Evolutionary conservation across 2,888 invertebrate species (phyloP).

Genomic region (Cordylochernes scorpioides): DNA sequence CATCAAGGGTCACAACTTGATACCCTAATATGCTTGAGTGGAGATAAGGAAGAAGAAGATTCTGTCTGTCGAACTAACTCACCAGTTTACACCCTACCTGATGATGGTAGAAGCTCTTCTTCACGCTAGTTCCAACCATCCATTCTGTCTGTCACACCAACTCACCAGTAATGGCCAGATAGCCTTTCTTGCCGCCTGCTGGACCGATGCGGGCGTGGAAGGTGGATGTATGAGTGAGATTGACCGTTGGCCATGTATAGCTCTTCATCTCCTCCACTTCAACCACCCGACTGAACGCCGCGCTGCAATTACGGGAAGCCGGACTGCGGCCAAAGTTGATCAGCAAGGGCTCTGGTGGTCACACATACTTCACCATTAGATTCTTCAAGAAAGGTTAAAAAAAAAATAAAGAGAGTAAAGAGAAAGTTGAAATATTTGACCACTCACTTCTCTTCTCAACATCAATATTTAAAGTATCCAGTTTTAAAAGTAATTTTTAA

Average conservation of each 20-base stretch:
- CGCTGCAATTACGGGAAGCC: slow-evolving; percentile 8
- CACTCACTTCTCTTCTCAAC: too few species aligned
- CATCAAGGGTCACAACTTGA: too few species aligned
- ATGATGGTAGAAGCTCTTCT: not conserved
- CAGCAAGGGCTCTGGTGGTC: slow-evolving; percentile 10
- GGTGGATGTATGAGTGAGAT: slow-evolving; percentile 27
- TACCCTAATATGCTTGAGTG: too few species aligned
- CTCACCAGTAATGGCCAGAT: slow-evolving; percentile 38
- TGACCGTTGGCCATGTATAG: slow-evolving; percentile 4
- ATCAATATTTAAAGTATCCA: too few species aligned
- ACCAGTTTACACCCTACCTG: not conserved
- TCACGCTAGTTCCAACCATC: not conserved
- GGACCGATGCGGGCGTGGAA: slow-evolving; percentile 72
- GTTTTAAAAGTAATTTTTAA: too few species aligned
- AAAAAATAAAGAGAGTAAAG: too few species aligned
- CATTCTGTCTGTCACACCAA: not conserved
- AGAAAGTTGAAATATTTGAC: too few species aligned
- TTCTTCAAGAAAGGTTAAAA: too few species aligned
- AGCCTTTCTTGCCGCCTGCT: slow-evolving; percentile 64
- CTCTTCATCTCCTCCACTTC: slow-evolving; percentile 2
- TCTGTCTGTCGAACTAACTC: too few species aligned
- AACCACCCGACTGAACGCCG: not conserved
- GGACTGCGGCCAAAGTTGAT: slow-evolving; percentile 13
- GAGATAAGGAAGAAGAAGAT: too few species aligned
- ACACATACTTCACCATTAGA: too few species aligned